Evolutionary conservation across 2,797 vertebrate species (phyloP), one percentile per base, ranked within the genome.

Genomic region (Microcaecilia unicolor): DNA sequence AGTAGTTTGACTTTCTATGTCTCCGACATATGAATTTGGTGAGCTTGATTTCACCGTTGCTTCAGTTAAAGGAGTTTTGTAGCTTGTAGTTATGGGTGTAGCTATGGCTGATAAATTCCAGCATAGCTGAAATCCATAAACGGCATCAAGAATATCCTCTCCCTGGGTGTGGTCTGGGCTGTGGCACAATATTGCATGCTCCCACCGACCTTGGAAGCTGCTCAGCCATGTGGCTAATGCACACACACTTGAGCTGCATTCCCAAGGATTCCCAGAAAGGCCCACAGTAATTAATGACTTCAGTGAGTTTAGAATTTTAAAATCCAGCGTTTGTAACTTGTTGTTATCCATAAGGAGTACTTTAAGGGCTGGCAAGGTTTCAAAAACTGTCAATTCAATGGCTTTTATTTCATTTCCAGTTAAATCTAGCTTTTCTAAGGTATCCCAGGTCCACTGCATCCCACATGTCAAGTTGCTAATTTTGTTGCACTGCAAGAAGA

Each of bases 401-500:
- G 84, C 73, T 67, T 90, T 88, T 52, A 98, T 90, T 72, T 97
- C 94, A 20, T 98, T 98, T 58, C 92, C 93, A 47, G 92, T 93
- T 58, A 98, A 83, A 70, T 98, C 94, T 57, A 98, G 79, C 71
- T 97, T 98, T 76, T 97, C 90, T 74, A 98, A 80, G 62, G 94
- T 96, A 75, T 78, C 82, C 93, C 94, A 98, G 71, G 83, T 92
- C 94, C 94, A 98, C 72, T 97, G 93, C 93, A 98, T 97, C 48
- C 81, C 92, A 64, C 92, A 97, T 1, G 93, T 90, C 64, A 98
- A 73, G 68, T 97, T 97, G 85, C 82, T 96, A 51, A 98, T 98
- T 87, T 98, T 98, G 90, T 98, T 98, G 92, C 93, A 93, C 63
- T 97, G 94, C 58, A 98, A 83, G 83, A 93, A 92, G 55, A 98